Conservation (phyloP, 2,113 vertebrate genomes). For the Meles meles region DNA sequence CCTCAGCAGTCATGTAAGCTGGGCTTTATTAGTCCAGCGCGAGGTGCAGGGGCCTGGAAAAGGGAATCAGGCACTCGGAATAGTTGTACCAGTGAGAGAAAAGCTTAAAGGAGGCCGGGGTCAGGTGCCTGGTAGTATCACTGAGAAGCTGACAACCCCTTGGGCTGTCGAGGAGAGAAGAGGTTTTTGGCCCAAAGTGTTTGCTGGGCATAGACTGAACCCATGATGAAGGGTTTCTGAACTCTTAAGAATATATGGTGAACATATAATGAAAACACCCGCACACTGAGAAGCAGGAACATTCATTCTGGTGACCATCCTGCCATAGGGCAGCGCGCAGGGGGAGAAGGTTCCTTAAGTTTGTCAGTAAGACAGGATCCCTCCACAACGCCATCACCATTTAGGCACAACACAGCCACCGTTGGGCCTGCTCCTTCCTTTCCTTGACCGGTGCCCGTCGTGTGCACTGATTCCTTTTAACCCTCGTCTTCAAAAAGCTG, state of each 20-base stretch:
- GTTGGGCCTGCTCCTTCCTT: background rate
- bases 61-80: background rate
- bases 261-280: background rate
- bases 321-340: background rate
- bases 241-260: background rate
- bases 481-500: background rate
- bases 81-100: background rate
- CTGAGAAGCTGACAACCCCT: background rate
- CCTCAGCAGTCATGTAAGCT: background rate
- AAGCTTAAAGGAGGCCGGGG: background rate
- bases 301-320: accelerated
- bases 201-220: background rate
- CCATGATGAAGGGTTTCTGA: background rate
- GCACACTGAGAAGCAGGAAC: background rate
- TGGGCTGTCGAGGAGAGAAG: background rate
- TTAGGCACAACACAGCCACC: background rate
- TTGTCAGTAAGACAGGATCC: background rate
- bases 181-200: background rate
- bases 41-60: background rate
- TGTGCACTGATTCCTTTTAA: background rate
- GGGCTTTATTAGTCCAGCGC: background rate
- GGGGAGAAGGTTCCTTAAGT: accelerated
- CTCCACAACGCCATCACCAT: background rate
- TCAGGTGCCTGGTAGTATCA: accelerated
- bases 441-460: background rate